A percentile compares a stretch with the other conserved stretches of the same genome.
Evolutionary conservation across 2,888 invertebrate genomes (phyloP).

Genomic region (Griposia aprilina): DNA sequence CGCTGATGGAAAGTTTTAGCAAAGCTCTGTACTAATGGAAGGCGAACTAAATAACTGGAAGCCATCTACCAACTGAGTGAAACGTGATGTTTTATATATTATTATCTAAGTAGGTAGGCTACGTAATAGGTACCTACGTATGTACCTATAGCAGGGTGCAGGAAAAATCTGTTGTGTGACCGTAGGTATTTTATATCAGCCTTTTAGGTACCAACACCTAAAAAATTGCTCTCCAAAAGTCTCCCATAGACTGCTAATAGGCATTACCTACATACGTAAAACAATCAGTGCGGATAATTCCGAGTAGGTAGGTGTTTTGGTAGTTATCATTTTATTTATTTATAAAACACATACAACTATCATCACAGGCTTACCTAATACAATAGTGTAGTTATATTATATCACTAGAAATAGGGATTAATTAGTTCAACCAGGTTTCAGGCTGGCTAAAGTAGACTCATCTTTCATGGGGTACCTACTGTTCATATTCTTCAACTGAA

Average conservation of each 20-base stretch:
- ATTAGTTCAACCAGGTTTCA: too few species aligned
- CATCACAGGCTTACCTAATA: too few species aligned
- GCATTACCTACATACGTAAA: not conserved
- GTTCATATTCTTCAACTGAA: too few species aligned
- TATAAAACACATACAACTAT: too few species aligned
- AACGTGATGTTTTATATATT: conserved; percentile 18
- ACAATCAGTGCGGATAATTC: not conserved
- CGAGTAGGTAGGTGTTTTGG: too few species aligned
- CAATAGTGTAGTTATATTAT: too few species aligned
- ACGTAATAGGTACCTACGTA: not conserved
- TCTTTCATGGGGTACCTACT: too few species aligned
- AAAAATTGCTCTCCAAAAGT: not conserved
- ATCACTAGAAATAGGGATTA: too few species aligned
- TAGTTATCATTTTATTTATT: too few species aligned
- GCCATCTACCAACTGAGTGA: conserved; percentile 59
- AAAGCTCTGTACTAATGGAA: conserved; percentile 73
- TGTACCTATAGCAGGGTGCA: not conserved
- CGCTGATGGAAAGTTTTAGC: conserved; percentile 74
- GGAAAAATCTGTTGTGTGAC: not conserved
- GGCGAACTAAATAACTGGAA: conserved; percentile 69
- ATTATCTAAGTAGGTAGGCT: not conserved
- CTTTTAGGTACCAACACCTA: not conserved
- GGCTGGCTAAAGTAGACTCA: too few species aligned
- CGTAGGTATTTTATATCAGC: not conserved
- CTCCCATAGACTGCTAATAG: not conserved